Conservation (phyloP, 2,113 vertebrate genomes). For the Etheostoma spectabile region DNA sequence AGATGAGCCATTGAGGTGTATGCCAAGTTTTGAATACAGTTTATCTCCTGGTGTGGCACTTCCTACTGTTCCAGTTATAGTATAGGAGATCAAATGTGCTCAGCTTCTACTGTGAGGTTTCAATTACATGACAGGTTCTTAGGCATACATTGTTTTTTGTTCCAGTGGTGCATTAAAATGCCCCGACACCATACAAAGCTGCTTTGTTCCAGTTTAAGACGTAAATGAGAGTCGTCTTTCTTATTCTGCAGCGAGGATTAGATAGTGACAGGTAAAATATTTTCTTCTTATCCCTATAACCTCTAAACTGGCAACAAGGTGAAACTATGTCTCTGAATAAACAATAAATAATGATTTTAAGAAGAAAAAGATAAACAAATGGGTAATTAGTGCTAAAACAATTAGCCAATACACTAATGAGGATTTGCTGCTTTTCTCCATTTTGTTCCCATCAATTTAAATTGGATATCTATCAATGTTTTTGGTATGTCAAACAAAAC, state of each 20-base stretch:
- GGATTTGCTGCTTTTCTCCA: not conserved
- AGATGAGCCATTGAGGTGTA: constrained; percentile 16
- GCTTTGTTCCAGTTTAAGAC: constrained; percentile 38
- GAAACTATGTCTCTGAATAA: not conserved
- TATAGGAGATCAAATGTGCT: not conserved
- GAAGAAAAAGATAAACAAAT: not conserved
- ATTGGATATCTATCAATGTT: not conserved
- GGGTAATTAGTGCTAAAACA: not conserved
- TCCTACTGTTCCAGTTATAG: not conserved
- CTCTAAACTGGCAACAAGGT: constrained; percentile 1
- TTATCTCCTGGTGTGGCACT: constrained; percentile 6
- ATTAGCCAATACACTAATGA: not conserved
- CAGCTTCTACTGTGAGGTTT: constrained; percentile 4
- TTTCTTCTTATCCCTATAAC: not conserved
- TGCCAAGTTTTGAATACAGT: constrained; percentile 23
- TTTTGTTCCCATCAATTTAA: not conserved
- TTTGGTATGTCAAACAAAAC: not conserved
- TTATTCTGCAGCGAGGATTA: not conserved
- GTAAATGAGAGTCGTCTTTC: constrained; percentile 11
- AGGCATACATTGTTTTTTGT: not conserved
- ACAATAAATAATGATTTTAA: not conserved
- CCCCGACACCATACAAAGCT: constrained; percentile 13
- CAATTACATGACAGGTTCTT: constrained; percentile 23
- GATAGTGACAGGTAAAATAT: constrained; percentile 4
- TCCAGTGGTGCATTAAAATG: not conserved